Evolutionary conservation across 2,888 invertebrate species (phyloP), one percentile per base, ranked within the genome.

Genomic region (Halictus ligatus): DNA sequence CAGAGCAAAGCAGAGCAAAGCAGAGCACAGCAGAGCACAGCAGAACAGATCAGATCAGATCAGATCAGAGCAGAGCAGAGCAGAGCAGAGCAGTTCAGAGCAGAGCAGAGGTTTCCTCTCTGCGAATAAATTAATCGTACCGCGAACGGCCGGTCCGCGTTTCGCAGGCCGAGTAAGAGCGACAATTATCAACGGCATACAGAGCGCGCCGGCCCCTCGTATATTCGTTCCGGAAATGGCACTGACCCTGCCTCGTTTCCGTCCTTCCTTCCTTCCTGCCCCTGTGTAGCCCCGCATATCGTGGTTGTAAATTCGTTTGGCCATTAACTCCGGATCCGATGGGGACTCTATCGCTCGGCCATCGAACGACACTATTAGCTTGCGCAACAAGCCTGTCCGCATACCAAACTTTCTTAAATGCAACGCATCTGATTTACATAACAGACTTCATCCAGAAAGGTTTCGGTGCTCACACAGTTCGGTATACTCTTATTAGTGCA

Each of bases 151-250:
- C n/a, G 64, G 67, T 35, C 13, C 83, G 13, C 29, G 81, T 78
- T 76, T 81, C 54, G 58, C 75, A 48, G n/a, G 43, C 71, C 48
- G 85, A 58, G 85, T 78, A 91, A 79, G 80, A 85, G 83, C 84
- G 80, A 80, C 88, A 89, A 90, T 90, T 90, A 90, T 91, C 87
- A 85, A 48, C 75, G 67, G 50, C 78, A 67, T 75, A 76, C 83
- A 75, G 64, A 75, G 64, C 12, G 78, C 46, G 10, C 54, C 21
- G 71, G 83, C 76, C 85, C 80, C 82, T 85, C 79, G 79, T 80
- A 75, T 80, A 88, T 89, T 90, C 85, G 89, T 87, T 88, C 83
- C 90, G 91, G 91, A 90, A 91, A 91, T 91, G 88, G 89, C 87
- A 84, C 76, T 88, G 91, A 90, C 90, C 90, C 74, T 89, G 72